These are phyloP conservation scores for Benthosema pterotum DNA, from an alignment of 2,797 vertebrate species.

Conservation along the genomic window DNA sequence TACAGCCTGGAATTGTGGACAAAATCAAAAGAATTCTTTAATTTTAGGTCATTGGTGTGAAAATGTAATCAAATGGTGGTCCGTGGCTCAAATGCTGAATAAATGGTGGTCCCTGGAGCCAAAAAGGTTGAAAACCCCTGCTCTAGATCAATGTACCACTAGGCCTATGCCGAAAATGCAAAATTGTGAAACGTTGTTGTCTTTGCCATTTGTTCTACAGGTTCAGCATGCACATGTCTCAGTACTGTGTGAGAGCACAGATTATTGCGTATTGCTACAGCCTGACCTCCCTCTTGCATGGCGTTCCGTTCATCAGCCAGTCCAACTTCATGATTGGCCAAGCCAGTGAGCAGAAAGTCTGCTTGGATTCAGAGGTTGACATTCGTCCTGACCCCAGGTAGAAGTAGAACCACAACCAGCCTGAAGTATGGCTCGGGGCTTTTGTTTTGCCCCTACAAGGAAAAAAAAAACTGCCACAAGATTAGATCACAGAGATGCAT, in stretches of 20 bases:
- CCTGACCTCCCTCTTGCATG: conserved; percentile 68
- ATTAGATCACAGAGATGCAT: no score
- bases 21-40: no score
- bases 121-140: no score
- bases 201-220: conserved; percentile 53
- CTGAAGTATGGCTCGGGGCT: not conserved
- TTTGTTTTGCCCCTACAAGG: no score
- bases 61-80: no score
- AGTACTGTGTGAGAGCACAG: conserved; percentile 71
- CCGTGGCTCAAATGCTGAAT: no score
- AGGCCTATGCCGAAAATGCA: no score
- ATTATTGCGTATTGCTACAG: conserved; percentile 72
- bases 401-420: conserved; percentile 41
- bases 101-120: no score
- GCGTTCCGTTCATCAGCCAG: conserved; percentile 70
- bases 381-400: conserved; percentile 70
- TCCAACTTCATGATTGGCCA: conserved; percentile 73
- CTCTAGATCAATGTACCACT: not conserved
- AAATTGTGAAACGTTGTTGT: not conserved
- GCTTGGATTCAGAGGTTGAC: conserved; percentile 51
- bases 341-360: conserved; percentile 45
- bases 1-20: no score
- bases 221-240: conserved; percentile 65
- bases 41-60: no score
- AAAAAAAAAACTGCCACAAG: no score